A percentile compares a stretch with the other conserved stretches of the same genome.
Conservation (phyloP, 2,113 vertebrate genomes). For the Oncorhynchus mykiss region DNA sequence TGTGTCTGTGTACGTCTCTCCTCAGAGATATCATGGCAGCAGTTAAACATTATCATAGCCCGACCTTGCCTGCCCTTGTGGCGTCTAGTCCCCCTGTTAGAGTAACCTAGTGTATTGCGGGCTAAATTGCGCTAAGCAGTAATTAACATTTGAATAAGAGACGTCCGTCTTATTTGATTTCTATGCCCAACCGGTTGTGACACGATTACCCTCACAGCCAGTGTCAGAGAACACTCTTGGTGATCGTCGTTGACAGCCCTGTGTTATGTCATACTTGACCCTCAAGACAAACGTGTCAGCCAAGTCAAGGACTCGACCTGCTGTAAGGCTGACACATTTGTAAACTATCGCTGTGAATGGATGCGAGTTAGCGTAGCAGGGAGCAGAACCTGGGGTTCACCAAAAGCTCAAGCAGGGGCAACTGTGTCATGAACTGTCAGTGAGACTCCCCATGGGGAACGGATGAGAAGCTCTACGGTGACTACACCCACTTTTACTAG, state of each 20-base stretch:
- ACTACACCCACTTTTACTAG: background rate
- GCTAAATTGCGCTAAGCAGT: conserved; percentile 15
- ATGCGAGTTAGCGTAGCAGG: conserved; percentile 6
- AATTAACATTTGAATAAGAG: conserved; percentile 17
- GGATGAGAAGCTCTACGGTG: background rate
- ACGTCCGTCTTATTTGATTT: conserved; percentile 23
- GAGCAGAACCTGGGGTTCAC: background rate
- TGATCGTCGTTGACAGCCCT: conserved; percentile 51
- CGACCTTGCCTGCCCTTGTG: background rate
- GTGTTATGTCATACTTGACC: conserved; percentile 54
- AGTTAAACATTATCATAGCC: conserved; percentile 1
- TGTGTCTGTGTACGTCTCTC: background rate
- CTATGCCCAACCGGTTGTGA: background rate
- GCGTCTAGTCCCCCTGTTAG: background rate
- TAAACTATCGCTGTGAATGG: conserved; percentile 39
- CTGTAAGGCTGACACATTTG: conserved; percentile 36
- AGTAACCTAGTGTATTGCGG: background rate
- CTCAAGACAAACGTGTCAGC: conserved; percentile 60
- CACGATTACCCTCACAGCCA: conserved; percentile 58
- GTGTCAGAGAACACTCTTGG: conserved; percentile 41
- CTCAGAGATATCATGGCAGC: background rate
- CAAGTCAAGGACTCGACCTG: conserved; percentile 59
- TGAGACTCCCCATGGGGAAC: background rate
- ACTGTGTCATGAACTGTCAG: background rate
- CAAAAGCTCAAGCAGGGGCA: background rate